phyloP scores from a whole-genome alignment of 2,113 vertebrate species.

The Dolichallabes microphthalmus region DNA sequence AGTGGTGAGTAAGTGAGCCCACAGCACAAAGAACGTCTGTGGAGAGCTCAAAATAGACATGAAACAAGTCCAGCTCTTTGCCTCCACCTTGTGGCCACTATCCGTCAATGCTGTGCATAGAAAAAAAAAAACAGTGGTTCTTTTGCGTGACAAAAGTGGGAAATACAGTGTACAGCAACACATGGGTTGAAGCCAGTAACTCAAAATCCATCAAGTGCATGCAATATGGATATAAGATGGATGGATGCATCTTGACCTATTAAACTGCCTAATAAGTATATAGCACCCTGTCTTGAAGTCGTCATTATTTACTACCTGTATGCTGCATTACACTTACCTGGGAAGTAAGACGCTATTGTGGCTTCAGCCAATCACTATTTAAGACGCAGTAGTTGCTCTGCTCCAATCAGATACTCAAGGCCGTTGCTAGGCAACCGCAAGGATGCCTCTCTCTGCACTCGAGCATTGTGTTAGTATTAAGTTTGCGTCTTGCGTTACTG shows the following conservation, averaged over 20 bases:
- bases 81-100: constrained; percentile 41
- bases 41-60: background rate
- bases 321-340: background rate
- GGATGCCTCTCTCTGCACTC: background rate
- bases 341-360: background rate
- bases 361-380: background rate
- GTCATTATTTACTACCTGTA: background rate
- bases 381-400: background rate
- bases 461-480: constrained; percentile 23
- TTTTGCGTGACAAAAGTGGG: background rate
- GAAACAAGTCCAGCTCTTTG: constrained; percentile 10
- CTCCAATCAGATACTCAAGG: constrained; percentile 25
- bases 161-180: background rate
- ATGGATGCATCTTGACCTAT: background rate
- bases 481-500: constrained; percentile 4
- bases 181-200: background rate
- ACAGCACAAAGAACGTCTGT: background rate
- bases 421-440: constrained; percentile 45
- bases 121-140: no score
- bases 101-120: background rate
- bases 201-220: background rate
- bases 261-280: background rate
- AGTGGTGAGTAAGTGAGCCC: background rate
- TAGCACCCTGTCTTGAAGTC: background rate
- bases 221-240: background rate